Conservation (phyloP, 2,888 invertebrate species). For the Acanthoscelides obtectus region DNA sequence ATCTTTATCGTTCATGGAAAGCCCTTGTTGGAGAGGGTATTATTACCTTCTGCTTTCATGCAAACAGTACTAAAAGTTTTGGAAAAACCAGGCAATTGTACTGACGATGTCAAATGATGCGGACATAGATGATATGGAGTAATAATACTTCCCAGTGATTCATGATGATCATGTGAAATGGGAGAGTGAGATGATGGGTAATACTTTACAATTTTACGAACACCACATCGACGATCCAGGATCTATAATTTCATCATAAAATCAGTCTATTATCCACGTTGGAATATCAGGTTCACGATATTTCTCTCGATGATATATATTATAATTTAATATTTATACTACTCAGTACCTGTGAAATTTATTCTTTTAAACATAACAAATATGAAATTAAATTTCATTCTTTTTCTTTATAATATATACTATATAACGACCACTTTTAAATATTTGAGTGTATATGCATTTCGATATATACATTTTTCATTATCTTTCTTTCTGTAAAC, state of each 20-base stretch:
- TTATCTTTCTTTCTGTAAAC: slow-evolving; percentile 17
- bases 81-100: too few species aligned
- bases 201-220: neutral
- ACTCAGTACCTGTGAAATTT: slow-evolving; percentile 1
- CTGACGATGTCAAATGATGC: too few species aligned
- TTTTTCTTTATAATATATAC: slow-evolving; percentile 7
- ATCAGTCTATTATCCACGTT: neutral
- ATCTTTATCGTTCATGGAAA: too few species aligned
- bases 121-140: neutral
- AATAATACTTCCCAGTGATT: neutral
- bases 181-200: neutral
- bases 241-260: neutral
- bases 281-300: neutral
- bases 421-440: slow-evolving; percentile 18
- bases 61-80: too few species aligned
- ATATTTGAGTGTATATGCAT: slow-evolving; percentile 19
- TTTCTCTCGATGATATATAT: slow-evolving; percentile 1
- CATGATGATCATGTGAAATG: neutral
- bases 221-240: neutral
- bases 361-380: slow-evolving; percentile 1
- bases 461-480: slow-evolving; percentile 26
- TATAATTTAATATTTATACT: neutral
- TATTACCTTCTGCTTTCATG: too few species aligned
- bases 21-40: too few species aligned
- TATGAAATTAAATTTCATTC: slow-evolving; percentile 1